Conservation (phyloP, 1,140 invertebrate species). For the Platyscapa corneri region DNA sequence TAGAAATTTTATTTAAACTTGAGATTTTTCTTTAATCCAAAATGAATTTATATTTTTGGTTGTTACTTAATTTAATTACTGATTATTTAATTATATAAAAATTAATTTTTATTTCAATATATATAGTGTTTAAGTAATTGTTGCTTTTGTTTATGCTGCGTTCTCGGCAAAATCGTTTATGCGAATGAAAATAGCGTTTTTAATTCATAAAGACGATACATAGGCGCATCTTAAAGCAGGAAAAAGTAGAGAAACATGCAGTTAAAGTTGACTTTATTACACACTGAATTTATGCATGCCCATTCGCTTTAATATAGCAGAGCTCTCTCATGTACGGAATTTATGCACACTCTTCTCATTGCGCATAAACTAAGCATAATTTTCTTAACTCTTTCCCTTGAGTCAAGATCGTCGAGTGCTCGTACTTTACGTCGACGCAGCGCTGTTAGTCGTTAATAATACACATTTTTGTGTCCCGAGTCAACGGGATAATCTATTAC, state of each 20-base stretch:
- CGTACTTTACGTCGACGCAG: background rate
- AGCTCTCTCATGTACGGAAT: background rate
- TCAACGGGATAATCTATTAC: background rate
- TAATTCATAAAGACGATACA: background rate
- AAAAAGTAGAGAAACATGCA: background rate
- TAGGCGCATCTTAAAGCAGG: background rate
- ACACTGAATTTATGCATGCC: background rate
- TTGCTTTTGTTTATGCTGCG: background rate
- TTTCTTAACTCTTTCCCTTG: background rate
- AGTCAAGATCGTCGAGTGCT: background rate
- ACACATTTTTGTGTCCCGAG: background rate
- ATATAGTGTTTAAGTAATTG: background rate
- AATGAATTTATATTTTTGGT: no score
- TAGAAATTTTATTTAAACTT: background rate
- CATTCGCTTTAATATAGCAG: background rate
- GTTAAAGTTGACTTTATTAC: background rate
- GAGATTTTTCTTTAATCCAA: background rate
- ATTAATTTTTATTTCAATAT: background rate
- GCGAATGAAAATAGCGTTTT: background rate
- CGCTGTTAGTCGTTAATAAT: background rate
- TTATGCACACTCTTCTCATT: background rate
- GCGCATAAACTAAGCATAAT: background rate
- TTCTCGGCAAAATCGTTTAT: background rate
- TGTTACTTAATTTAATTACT: no score
- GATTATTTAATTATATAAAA: background rate